Evolutionary conservation across 2,797 vertebrate species (phyloP), one percentile per base, ranked within the genome.

Genomic region (Anguilla marmorata): DNA sequence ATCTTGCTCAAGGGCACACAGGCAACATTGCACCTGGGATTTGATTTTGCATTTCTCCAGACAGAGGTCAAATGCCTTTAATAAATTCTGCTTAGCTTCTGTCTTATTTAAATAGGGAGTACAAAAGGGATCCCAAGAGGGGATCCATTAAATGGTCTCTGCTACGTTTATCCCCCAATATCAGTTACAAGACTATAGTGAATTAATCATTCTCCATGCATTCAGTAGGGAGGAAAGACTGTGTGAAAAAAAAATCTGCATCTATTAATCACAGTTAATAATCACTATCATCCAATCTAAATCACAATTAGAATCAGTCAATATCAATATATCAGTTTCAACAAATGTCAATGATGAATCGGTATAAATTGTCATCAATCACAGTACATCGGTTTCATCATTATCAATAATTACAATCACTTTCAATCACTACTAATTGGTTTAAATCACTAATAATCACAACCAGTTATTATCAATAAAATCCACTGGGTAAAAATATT

Each of bases 91-190:
- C 76, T 37, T 48, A 6, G 33, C 69, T 16, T 80, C 41, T 45
- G 37, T 76, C 72, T 37, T 76, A 76, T 76, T 76, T 37, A 33
- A 76, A 76, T 33, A 76, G 72, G 72, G 72, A 76, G 33, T 76
- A 37, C 30, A 76, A 37, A 69, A 69, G 0, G 63, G n/a, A 69
- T 37, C 72, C 27, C 27, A 76, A 76, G 72, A 76, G 72, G 12
- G n/a, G 33, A 45, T 2, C 74, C 33, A 41, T 79, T 79, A 41
- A 79, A 41, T 14, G 21, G 4, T 41, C 74, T 37, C 33, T 72
- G 27, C 69, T 72, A 12, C 27, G 12, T 33, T 30, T 21, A 79
- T 79, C 19, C 33, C 33, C 74, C n/a, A 37, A 21, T 79, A 79
- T 79, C 74, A 79, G 5, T 79, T 41, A 41, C 74, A 79, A 45